phyloP scores from a whole-genome alignment of 1,140 invertebrate genomes.

The Drosophila subobscura region DNA sequence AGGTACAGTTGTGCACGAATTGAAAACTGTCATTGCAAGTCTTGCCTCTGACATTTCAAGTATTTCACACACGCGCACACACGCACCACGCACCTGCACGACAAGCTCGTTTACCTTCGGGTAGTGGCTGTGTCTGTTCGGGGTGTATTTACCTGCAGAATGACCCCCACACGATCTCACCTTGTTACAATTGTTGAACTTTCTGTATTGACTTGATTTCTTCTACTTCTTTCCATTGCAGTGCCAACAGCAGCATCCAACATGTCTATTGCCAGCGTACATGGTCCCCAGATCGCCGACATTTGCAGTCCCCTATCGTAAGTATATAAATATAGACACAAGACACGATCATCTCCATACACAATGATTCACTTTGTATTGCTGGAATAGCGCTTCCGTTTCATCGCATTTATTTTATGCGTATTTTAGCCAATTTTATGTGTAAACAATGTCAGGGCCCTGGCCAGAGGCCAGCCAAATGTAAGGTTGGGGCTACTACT shows the following conservation, averaged over 20 bases:
- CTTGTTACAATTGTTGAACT: constrained; percentile 48
- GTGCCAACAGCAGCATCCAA: constrained; percentile 74
- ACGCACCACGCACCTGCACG: constrained; percentile 62
- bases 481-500: constrained; percentile 19
- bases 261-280: constrained; percentile 83
- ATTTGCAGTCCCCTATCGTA: constrained; percentile 81
- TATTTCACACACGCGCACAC: constrained; percentile 3
- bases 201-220: constrained; percentile 16
- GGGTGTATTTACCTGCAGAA: constrained; percentile 58
- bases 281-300: constrained; percentile 81
- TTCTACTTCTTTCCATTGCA: constrained; percentile 46
- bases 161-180: constrained; percentile 28
- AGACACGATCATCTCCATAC: constrained; percentile 56
- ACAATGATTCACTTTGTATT: constrained; percentile 10
- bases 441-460: constrained; percentile 73
- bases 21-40: no score
- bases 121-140: not conserved
- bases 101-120: constrained; percentile 72
- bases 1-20: constrained; percentile 52
- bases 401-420: constrained; percentile 11
- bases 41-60: constrained; percentile 19
- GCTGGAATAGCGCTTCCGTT: constrained; percentile 55
- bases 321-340: constrained; percentile 53
- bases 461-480: not conserved
- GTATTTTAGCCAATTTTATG: constrained; percentile 35